Conservation (phyloP, 2,113 vertebrate genomes). For the Platysteira castanea region DNA sequence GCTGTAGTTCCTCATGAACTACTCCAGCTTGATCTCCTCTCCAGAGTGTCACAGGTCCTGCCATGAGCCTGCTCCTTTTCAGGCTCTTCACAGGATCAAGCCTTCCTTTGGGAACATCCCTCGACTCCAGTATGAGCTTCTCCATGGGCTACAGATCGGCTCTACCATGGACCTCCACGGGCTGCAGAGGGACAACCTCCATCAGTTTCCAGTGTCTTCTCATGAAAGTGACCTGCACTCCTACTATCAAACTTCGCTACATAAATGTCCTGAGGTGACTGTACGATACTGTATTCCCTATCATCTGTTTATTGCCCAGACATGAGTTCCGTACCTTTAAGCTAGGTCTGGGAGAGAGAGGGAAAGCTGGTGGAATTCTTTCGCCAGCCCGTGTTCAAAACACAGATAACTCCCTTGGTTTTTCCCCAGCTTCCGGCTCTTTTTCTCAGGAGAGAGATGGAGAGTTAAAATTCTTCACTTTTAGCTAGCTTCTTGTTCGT, state of each 20-base stretch:
- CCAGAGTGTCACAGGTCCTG: not conserved
- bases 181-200: not conserved
- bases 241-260: not conserved
- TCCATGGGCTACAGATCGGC: rapidly evolving
- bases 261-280: not conserved
- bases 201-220: not conserved
- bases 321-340: too few species aligned
- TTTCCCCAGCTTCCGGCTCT: too few species aligned
- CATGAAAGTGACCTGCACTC: not conserved
- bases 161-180: not conserved
- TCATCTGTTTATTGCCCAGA: too few species aligned
- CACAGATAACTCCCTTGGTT: too few species aligned
- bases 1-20: not conserved
- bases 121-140: not conserved
- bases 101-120: not conserved
- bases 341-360: too few species aligned
- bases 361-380: too few species aligned
- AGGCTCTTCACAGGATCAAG: not conserved
- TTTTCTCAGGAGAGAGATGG: too few species aligned
- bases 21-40: not conserved
- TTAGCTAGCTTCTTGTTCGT: too few species aligned
- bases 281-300: too few species aligned
- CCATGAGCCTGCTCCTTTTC: not conserved
- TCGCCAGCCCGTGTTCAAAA: too few species aligned
- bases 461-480: too few species aligned